Conservation (phyloP, 1,140 invertebrate genomes). For the Bradysia coprophila region DNA sequence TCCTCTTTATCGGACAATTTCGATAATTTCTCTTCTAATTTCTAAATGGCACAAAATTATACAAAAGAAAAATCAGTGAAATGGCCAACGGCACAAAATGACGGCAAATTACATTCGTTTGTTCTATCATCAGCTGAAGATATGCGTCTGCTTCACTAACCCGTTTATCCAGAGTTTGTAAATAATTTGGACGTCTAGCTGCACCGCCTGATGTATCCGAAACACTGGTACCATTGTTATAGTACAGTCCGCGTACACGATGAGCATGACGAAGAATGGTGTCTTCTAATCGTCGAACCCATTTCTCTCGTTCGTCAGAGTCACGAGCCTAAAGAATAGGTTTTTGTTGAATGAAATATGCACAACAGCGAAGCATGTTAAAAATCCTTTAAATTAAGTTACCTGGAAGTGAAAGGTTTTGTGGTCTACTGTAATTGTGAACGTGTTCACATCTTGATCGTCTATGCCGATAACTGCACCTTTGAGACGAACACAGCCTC, state of each 20-base stretch:
- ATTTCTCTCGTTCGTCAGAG: constrained; percentile 82
- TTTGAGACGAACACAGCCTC: constrained; percentile 85
- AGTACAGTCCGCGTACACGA: constrained; percentile 29
- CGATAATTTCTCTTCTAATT: not conserved
- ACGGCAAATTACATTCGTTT: constrained; percentile 38
- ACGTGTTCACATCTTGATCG: constrained; percentile 96
- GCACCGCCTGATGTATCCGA: constrained; percentile 18
- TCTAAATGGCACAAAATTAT: too few relatives aligned
- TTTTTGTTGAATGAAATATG: not conserved
- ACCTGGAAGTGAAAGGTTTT: constrained; percentile 97
- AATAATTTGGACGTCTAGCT: constrained; percentile 21
- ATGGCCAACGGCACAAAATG: too few relatives aligned
- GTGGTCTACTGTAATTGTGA: constrained; percentile 96
- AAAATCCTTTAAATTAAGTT: constrained; percentile 5
- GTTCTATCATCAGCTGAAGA: constrained; percentile 88
- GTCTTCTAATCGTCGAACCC: constrained; percentile 88
- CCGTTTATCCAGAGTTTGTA: constrained; percentile 60
- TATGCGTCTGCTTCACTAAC: constrained; percentile 91
- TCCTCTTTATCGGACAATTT: not conserved
- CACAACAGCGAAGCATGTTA: not conserved
- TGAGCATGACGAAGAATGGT: constrained; percentile 71
- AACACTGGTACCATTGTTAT: constrained; percentile 19
- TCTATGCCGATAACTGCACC: constrained; percentile 97
- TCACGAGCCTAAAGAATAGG: constrained; percentile 78
- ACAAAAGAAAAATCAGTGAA: too few relatives aligned